Evolutionary conservation across 2,113 vertebrate species (phyloP), one percentile per base, ranked within the genome.

Genomic region (Bubalus kerabau): DNA sequence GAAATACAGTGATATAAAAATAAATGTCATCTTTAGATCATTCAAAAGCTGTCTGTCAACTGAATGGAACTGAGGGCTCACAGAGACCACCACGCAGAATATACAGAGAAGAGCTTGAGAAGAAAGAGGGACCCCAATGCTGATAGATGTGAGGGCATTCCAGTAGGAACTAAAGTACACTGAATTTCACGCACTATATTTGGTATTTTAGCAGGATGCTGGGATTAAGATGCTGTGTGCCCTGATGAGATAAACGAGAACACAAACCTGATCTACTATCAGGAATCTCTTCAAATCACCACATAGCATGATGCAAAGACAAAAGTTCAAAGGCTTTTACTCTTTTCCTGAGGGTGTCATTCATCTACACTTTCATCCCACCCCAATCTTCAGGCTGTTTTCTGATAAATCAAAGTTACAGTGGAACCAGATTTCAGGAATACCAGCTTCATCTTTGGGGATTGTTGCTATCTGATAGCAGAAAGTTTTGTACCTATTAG

Each of bases 21-120:
- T 67, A 67, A 93, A 52, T 96, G 10, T 82, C 76, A 90, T 67
- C 15, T 84, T 80, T 87, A 86, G 36, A 7, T 98, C 80, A 93
- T 84, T 85, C 56, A 97, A 50, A 78, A 94, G 43, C 17, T 83
- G 4, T 78, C 82, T 78, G 15, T 95, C 48, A 43, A 57, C 14
- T 14, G 13, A 95, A 52, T 71, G 87, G 21, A 96, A 43, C 11
- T 28, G 21, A 92, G 80, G 26, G 17, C 17, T 91, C 87, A 90
- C 46, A 78, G 1, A 78, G 36, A 19, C 14, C 6, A 59, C 30
- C 17, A 26, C 67, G 24, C 40, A n/a, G 52, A 91, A 48, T 90
- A 78, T 54, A 76, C 9, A 67, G 82, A 46, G 32, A 84, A 93
- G 52, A 54, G 14, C 36, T 80, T 85, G 24, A 67, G 57, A 90